Base-by-base conservation (phyloP, 2,113 vertebrate species). In the Romanogobio albipinnatus region DNA sequence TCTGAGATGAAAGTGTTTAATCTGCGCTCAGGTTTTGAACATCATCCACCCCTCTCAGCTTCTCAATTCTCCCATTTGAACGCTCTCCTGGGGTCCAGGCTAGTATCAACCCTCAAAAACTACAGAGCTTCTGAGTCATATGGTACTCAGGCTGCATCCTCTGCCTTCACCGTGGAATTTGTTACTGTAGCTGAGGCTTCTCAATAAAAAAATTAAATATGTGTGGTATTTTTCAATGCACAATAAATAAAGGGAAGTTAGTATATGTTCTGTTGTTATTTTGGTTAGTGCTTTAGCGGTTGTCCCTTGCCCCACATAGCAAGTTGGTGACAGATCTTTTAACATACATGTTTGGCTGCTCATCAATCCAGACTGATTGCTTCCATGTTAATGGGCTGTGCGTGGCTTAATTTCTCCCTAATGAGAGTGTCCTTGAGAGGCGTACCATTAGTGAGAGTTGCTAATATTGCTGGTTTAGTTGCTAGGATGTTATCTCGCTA, bases 311-410 rank as follows among this genome's bases (percentile, higher is more conserved):
- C 56, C 88, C 76, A 90, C 91, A 91, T 92, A 89, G 90, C 85
- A 87, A 89, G 84, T 88, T 87, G 88, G 81, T 83, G 85, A 68
- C 73, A 76, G 83, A 84, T 86, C 85, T 87, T 90, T 79, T 87
- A 84, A 86, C 80, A 78, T 78, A 87, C 83, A 71, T 29, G 51
- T 82, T 64, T 73, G 19, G 15, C 47, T 85, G 76, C 87, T 90
- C 83, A 85, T 90, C 89, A 89, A 87, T 90, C 89, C 88, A 90
- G 89, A 73, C 79, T 88, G 83, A 86, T 82, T 76, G 85, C 89
- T 89, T 87, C 83, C 87, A 82, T 87, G 86, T 85, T 92, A 89
- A 92, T 90, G 76, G 83, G 62, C 17, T 86, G 86, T 86, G 87
- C 71, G 76, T 87, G 74, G 15, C 86, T 90, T 86, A 85, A 92